Conservation (phyloP, 2,888 invertebrate species). For the Sarcophaga variegata region DNA sequence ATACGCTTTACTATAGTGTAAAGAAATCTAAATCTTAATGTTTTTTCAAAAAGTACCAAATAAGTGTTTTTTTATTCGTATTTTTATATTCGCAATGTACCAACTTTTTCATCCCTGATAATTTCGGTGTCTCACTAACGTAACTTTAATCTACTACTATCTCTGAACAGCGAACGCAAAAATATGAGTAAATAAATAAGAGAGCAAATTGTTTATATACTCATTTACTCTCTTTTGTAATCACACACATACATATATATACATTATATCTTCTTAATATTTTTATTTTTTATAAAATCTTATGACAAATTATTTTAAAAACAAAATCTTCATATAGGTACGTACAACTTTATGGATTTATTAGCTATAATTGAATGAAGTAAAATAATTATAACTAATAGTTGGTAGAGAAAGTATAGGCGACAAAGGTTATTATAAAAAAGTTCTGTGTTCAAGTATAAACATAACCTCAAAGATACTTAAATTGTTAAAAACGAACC, state of each 20-base stretch:
- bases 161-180: slow-evolving; percentile 19
- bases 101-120: not conserved
- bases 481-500: not conserved
- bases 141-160: slow-evolving; percentile 42
- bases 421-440: not conserved
- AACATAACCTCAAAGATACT: not conserved
- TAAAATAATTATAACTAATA: not conserved
- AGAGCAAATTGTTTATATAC: slow-evolving; percentile 21
- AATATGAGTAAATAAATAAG: slow-evolving; percentile 11
- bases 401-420: not conserved
- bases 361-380: not conserved
- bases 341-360: not conserved
- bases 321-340: not conserved
- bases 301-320: not conserved
- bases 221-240: slow-evolving; percentile 8
- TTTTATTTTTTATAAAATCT: not conserved
- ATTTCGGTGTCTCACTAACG: slow-evolving; percentile 13
- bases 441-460: not conserved
- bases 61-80: not conserved
- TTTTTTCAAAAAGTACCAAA: not conserved
- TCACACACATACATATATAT: not conserved
- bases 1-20: too few species aligned
- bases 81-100: not conserved
- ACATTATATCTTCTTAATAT: not conserved
- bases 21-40: too few species aligned